Evolutionary conservation across 2,888 invertebrate species (phyloP).

Genomic region (Dolichopus griseipennis): DNA sequence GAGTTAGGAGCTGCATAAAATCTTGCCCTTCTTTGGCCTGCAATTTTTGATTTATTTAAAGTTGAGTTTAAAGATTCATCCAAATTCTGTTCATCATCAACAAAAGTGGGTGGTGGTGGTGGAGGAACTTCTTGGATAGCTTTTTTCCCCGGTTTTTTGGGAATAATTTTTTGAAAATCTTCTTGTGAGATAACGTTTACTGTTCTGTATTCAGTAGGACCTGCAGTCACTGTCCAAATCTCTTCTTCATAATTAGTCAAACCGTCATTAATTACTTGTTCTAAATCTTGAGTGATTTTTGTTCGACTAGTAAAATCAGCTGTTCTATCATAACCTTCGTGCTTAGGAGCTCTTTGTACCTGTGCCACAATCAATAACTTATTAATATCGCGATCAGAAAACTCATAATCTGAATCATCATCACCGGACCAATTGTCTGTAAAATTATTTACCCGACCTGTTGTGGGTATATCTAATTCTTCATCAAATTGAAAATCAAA

Average conservation of each 20-base stretch:
- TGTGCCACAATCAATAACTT: constrained; percentile 93
- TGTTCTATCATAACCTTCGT: constrained; percentile 83
- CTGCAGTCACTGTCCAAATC: constrained; percentile 62
- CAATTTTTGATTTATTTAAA: constrained; percentile 18
- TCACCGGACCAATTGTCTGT: constrained; percentile 69
- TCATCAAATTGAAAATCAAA: constrained; percentile 96
- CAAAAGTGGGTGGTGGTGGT: constrained; percentile 60
- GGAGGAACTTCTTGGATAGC: constrained; percentile 69
- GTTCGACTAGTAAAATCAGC: constrained; percentile 83
- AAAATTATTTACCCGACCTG: constrained; percentile 73
- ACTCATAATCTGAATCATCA: constrained; percentile 76
- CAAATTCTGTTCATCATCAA: constrained; percentile 27
- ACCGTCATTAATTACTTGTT: constrained; percentile 95
- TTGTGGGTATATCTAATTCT: constrained; percentile 69
- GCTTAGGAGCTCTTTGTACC: constrained; percentile 58
- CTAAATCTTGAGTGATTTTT: constrained; percentile 90
- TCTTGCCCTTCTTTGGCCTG: constrained; percentile 52
- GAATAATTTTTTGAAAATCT: constrained; percentile 71
- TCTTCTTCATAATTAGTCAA: constrained; percentile 93
- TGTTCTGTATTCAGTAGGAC: constrained; percentile 62
- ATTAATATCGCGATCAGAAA: constrained; percentile 86
- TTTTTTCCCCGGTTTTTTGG: constrained; percentile 49
- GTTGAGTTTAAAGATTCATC: constrained; percentile 32
- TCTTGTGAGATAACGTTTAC: constrained; percentile 83
- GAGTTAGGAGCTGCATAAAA: constrained; percentile 95